Percentiles rank a stretch among this genome's conserved stretches.
phyloP scores from a whole-genome alignment of 2,113 vertebrate species.

The Hippoglossus stenolepis region DNA sequence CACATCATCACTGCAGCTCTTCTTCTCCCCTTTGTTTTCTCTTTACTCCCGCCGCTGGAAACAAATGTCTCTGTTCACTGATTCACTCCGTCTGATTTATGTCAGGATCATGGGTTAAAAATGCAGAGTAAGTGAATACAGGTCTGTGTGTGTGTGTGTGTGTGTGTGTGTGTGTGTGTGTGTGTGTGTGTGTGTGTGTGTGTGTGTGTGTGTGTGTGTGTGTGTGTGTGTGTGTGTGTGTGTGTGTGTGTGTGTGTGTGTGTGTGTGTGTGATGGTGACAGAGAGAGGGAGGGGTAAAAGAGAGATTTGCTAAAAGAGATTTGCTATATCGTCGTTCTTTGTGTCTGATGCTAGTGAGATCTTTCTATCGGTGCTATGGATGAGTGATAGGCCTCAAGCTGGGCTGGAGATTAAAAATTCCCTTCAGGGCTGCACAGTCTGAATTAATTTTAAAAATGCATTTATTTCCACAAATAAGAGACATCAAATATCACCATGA shows the following conservation, averaged over 20 bases:
- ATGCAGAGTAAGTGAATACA: conserved; percentile 55
- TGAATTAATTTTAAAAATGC: conserved; percentile 29
- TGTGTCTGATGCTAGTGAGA: conserved; percentile 34
- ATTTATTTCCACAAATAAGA: no score
- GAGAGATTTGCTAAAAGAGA: not conserved
- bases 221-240: conserved; percentile 27
- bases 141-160: conserved; percentile 27
- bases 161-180: conserved; percentile 13
- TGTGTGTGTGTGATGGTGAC: no score
- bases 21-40: conserved; percentile 11
- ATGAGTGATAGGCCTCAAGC: conserved; percentile 39
- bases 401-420: conserved; percentile 30
- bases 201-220: conserved; percentile 14
- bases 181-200: conserved; percentile 25
- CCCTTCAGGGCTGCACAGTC: conserved; percentile 31
- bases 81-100: conserved; percentile 55
- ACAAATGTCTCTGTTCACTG: conserved; percentile 44
- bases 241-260: conserved; percentile 4
- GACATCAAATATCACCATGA: not conserved
- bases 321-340: conserved; percentile 1
- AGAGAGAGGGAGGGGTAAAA: not conserved
- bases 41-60: conserved; percentile 26
- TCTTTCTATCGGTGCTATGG: conserved; percentile 53
- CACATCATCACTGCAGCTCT: conserved; percentile 3
- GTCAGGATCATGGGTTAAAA: conserved; percentile 50